Percentiles rank a stretch among this genome's conserved stretches.
Conservation (phyloP, 2,797 vertebrate species). For the Australoheros facetus region DNA sequence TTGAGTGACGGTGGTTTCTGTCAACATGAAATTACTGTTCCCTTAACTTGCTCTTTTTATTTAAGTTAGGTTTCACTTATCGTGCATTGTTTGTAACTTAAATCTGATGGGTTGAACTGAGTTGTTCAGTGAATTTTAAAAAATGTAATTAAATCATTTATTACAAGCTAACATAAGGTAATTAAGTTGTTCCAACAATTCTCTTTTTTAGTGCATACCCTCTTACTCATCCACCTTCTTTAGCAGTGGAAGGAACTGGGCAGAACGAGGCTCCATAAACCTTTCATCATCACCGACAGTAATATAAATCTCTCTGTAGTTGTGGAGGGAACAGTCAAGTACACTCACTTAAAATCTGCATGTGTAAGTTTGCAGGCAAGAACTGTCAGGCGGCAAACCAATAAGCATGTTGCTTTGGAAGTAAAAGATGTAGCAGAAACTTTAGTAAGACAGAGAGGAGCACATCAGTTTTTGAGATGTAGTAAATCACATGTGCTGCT, state of each 20-base stretch:
- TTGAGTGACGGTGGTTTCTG: no score
- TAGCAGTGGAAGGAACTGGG: constrained; percentile 21
- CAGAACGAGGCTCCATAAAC: constrained; percentile 39
- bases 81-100: no score
- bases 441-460: neutral
- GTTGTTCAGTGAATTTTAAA: no score
- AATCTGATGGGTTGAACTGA: no score
- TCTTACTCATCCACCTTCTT: constrained; percentile 28
- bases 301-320: constrained; percentile 39
- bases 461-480: neutral
- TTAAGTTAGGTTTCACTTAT: no score
- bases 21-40: no score
- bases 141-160: no score
- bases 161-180: no score
- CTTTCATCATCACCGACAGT: constrained; percentile 23
- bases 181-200: no score
- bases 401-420: neutral
- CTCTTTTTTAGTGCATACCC: neutral
- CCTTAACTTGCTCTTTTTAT: no score
- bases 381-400: neutral
- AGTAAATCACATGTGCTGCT: neutral
- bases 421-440: neutral
- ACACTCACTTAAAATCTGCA: neutral
- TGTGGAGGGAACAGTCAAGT: neutral
- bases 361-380: neutral